A percentile compares a stretch with the other conserved stretches of the same genome.
Conservation (phyloP, 1,140 invertebrate genomes). For the Papilio polytes region DNA sequence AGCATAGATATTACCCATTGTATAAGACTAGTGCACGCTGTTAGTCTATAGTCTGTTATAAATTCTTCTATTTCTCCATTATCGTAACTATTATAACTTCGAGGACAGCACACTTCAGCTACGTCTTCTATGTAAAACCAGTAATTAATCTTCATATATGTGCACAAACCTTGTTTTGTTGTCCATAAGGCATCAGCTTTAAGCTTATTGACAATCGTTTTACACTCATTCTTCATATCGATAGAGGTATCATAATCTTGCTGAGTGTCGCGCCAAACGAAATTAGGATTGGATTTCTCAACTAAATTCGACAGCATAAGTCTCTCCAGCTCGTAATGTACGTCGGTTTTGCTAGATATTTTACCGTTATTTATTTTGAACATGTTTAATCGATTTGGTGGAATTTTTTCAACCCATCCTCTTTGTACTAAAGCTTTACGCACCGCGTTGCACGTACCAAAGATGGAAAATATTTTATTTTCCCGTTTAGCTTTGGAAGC, state of each 20-base stretch:
- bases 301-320: slow-evolving; percentile 85
- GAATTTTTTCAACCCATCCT: slow-evolving; percentile 87
- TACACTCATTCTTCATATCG: slow-evolving; percentile 65
- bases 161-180: slow-evolving; percentile 86
- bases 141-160: slow-evolving; percentile 84
- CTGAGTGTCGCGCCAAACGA: slow-evolving; percentile 84
- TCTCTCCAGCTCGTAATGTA: slow-evolving; percentile 68
- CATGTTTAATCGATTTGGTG: slow-evolving; percentile 65
- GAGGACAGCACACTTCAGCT: slow-evolving; percentile 84
- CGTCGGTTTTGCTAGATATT: slow-evolving; percentile 69
- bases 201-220: slow-evolving; percentile 84
- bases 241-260: slow-evolving; percentile 70
- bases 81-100: slow-evolving; percentile 83
- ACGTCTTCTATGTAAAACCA: slow-evolving; percentile 85
- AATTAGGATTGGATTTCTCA: slow-evolving; percentile 84
- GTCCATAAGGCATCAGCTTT: slow-evolving; percentile 84
- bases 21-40: slow-evolving; percentile 92
- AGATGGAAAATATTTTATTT: slow-evolving; percentile 76
- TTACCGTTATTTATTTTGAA: slow-evolving; percentile 67
- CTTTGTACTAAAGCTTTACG: slow-evolving; percentile 82
- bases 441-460: slow-evolving; percentile 76
- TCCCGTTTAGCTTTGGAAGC: slow-evolving; percentile 64
- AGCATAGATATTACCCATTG: slow-evolving; percentile 88
- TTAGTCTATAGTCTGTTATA: slow-evolving; percentile 87
- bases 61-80: slow-evolving; percentile 83